Percentiles rank a stretch among this genome's conserved stretches.
Evolutionary conservation across 2,797 vertebrate species (phyloP).

Genomic region (Bucorvus abyssinicus): DNA sequence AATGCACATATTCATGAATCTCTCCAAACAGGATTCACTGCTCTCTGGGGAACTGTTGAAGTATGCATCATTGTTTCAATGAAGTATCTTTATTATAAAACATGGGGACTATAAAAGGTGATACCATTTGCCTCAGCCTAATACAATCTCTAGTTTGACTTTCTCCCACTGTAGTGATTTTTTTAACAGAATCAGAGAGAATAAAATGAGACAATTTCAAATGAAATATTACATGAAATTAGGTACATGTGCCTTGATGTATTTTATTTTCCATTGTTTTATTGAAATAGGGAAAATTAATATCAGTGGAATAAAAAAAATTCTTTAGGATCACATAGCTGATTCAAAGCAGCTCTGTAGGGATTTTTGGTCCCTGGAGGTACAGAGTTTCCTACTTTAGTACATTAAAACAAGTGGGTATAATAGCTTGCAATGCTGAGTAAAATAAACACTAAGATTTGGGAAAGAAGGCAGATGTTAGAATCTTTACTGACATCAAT

Average conservation of each 20-base stretch:
- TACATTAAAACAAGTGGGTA: neutral
- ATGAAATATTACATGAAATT: conserved; percentile 55
- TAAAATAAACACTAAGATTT: conserved; percentile 42
- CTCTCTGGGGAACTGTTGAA: conserved; percentile 81
- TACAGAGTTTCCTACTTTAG: neutral
- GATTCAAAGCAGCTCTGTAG: conserved; percentile 24
- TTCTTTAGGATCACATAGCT: conserved; percentile 15
- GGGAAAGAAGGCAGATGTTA: neutral
- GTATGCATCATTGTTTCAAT: conserved; percentile 85
- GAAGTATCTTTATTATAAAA: conserved; percentile 85
- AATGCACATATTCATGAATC: conserved; percentile 85
- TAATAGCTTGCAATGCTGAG: conserved; percentile 4
- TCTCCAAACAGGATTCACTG: conserved; percentile 82
- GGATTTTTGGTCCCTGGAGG: conserved; percentile 28
- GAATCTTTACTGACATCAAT: neutral
- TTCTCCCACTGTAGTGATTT: conserved; percentile 58
- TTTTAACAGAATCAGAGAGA: conserved; percentile 47
- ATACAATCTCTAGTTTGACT: conserved; percentile 72
- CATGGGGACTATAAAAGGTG: conserved; percentile 80
- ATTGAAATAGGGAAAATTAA: conserved; percentile 9
- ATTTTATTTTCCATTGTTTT: conserved; percentile 54
- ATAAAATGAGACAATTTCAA: conserved; percentile 52
- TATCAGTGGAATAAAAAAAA: conserved; percentile 44
- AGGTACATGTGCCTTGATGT: conserved; percentile 43
- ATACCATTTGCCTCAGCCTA: conserved; percentile 74